Conservation (phyloP, 2,888 invertebrate genomes). For the Eilema griseolum region DNA sequence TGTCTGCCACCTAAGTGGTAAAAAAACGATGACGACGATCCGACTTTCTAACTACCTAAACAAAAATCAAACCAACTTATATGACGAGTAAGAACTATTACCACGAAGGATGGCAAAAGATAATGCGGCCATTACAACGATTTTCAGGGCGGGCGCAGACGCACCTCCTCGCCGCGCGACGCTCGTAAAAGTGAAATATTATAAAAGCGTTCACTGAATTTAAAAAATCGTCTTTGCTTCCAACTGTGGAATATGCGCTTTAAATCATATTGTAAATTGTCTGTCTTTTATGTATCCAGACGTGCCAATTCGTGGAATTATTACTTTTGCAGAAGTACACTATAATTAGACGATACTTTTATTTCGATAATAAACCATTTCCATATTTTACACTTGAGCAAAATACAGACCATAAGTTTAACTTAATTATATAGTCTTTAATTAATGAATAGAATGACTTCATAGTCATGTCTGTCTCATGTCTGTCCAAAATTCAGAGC, state of each 20-base stretch:
- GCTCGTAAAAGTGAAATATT: conserved; percentile 85
- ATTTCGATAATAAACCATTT: neutral
- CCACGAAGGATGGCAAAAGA: conserved; percentile 68
- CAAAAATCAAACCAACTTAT: neutral
- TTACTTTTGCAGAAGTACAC: neutral
- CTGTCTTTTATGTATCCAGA: conserved; percentile 48
- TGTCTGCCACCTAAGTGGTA: no score
- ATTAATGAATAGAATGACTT: neutral
- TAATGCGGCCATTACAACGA: conserved; percentile 79
- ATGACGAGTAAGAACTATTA: conserved; percentile 57
- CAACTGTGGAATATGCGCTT: conserved; percentile 65
- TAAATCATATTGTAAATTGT: conserved; percentile 62
- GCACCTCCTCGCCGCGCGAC: conserved; percentile 74
- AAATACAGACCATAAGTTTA: neutral
- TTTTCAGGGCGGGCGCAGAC: conserved; percentile 77
- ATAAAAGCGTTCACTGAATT: conserved; percentile 81
- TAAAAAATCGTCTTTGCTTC: conserved; percentile 73
- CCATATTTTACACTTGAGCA: neutral
- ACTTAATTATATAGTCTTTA: neutral
- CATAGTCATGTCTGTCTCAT: no score
- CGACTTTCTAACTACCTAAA: neutral
- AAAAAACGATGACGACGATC: no score
- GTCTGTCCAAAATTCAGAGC: neutral
- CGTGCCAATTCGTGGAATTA: conserved; percentile 31
- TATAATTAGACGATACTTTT: conserved; percentile 1